Conservation (phyloP, 2,888 invertebrate species). For the Iselma pallidipennis region DNA sequence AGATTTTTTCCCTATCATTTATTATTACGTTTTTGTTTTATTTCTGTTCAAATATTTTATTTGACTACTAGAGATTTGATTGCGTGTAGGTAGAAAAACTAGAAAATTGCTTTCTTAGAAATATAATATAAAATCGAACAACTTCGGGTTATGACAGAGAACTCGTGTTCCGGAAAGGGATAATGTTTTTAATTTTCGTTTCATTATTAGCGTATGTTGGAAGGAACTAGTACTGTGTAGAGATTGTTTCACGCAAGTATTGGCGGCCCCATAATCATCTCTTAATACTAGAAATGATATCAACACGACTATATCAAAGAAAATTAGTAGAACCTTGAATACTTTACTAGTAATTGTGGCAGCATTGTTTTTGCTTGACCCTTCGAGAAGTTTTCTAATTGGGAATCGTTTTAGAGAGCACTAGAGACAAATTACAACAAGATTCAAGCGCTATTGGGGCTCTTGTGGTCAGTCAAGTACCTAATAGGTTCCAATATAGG, state of each 20-base stretch:
- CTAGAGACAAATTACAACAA: too few species aligned
- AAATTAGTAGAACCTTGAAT: not conserved
- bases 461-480: too few species aligned
- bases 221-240: constrained; percentile 27
- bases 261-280: constrained; percentile 22
- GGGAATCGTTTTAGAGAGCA: too few species aligned
- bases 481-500: too few species aligned
- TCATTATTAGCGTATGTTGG: constrained; percentile 34
- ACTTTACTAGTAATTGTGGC: too few species aligned
- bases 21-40: not conserved
- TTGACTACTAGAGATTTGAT: too few species aligned
- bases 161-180: constrained; percentile 37
- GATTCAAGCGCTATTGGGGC: too few species aligned
- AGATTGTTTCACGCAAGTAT: constrained; percentile 32
- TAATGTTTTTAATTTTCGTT: constrained; percentile 34
- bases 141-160: constrained; percentile 34
- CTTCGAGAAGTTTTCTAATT: too few species aligned
- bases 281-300: constrained; percentile 8
- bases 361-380: too few species aligned
- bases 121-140: constrained; percentile 22
- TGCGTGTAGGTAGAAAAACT: constrained; percentile 35
- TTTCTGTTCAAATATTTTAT: constrained; percentile 2
- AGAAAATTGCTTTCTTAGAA: constrained; percentile 35
- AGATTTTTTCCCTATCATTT: not conserved
- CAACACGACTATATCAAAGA: not conserved